Conservation (phyloP, 1,140 invertebrate genomes). For the Sitobion miscanthi region DNA sequence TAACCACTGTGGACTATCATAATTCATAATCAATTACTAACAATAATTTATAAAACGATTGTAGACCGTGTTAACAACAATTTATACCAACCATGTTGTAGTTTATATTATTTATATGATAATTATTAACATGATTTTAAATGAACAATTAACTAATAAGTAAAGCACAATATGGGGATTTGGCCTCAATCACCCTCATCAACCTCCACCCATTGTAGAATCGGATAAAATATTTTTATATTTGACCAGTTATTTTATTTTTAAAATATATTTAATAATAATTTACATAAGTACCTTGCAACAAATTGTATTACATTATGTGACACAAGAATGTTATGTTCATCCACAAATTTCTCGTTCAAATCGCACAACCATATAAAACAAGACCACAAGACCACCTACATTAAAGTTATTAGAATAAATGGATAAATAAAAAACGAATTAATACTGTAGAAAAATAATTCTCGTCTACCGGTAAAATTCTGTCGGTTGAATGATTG, state of each 20-base stretch:
- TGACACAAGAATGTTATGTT: neutral
- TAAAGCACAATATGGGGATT: too few relatives aligned
- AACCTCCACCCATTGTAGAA: too few relatives aligned
- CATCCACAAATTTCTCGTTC: neutral
- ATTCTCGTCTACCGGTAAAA: neutral
- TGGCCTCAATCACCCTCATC: too few relatives aligned
- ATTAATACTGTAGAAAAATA: neutral
- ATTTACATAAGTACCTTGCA: neutral
- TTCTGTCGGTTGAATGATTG: neutral
- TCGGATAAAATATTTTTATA: neutral
- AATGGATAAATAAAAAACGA: neutral
- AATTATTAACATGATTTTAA: too few relatives aligned
- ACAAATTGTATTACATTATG: neutral
- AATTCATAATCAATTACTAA: too few relatives aligned
- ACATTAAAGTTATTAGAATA: neutral
- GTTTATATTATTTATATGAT: too few relatives aligned
- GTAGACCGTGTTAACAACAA: too few relatives aligned
- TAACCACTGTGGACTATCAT: too few relatives aligned
- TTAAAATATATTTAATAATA: neutral
- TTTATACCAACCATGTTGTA: too few relatives aligned
- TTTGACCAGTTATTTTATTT: neutral
- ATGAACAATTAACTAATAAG: too few relatives aligned
- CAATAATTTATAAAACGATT: too few relatives aligned
- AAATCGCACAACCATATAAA: neutral
- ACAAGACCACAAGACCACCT: neutral